phyloP scores from a whole-genome alignment of 2,797 vertebrate genomes.

The Cynodonichthys magdalenae region DNA sequence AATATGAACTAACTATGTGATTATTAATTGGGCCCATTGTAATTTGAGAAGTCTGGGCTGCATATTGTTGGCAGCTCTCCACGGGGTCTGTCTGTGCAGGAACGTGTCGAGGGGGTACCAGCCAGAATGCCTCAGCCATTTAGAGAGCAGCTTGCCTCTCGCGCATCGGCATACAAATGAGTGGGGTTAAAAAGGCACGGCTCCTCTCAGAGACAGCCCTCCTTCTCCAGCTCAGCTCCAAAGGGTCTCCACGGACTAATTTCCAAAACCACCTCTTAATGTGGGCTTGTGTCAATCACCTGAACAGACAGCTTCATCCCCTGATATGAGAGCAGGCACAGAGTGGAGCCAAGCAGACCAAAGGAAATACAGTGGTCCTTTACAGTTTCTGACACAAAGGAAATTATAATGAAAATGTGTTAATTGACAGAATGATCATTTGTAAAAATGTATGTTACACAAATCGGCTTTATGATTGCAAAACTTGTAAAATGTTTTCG shows the following conservation, averaged over 20 bases:
- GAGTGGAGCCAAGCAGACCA: conserved; percentile 90
- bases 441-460: conserved; percentile 52
- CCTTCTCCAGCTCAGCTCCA: conserved; percentile 95
- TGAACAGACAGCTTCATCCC: conserved; percentile 99
- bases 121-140: conserved; percentile 97
- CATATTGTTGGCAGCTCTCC: conserved; percentile 98
- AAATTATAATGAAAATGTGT: conserved; percentile 80
- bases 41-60: conserved; percentile 96
- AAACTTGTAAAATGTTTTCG: not conserved
- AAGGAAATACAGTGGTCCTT: conserved; percentile 88
- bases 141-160: conserved; percentile 96
- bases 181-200: conserved; percentile 99
- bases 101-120: conserved; percentile 94
- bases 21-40: conserved; percentile 99
- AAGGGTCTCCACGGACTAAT: conserved; percentile 99
- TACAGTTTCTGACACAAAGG: conserved; percentile 69
- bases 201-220: conserved; percentile 97
- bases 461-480: not conserved
- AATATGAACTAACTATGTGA: conserved; percentile 99
- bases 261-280: conserved; percentile 99
- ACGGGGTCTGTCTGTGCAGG: conserved; percentile 96
- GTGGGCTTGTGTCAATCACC: conserved; percentile 99
- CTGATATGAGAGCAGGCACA: conserved; percentile 98
- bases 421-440: conserved; percentile 85
- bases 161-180: conserved; percentile 99